Evolutionary conservation across 2,888 invertebrate genomes (phyloP), one percentile per base, ranked within the genome.

Genomic region (Lasioglossum oenotherae): DNA sequence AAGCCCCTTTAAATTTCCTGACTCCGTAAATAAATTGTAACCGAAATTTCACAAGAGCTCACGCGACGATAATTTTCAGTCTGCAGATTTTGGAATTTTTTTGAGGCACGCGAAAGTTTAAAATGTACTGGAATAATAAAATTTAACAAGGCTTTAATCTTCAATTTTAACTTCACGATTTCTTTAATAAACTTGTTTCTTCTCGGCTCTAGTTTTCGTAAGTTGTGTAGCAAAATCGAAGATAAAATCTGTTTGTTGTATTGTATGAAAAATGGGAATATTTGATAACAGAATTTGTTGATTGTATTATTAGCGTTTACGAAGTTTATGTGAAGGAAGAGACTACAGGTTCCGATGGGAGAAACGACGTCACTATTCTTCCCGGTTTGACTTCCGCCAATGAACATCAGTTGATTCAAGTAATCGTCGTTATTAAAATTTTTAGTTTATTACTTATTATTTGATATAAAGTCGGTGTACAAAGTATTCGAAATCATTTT

Each of bases 261-360:
- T 64, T 31, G 16, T 6, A 19, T 46, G 31, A 4, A 19, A 31
- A 31, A 31, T 27, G 27, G 8, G 19, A 67, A 19, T 19, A 67
- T 67, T 67, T 67, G 5, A 67, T 35, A 35, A 67, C 16, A 67
- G 67, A n/a, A 8, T 35, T 16, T 67, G 8, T 67, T 35, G 23
- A 38, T 73, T 49, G 2, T 4, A n/a, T 77, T 71, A 38, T 12
- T 23, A 94, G 94, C 72, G 93, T 94, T 74, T 94, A 94, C 84
- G 94, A 94, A 89, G 94, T 94, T 27, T 94, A 94, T 82, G 93
- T 94, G 75, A 94, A 94, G 82, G 94, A 94, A 69, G 94, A 94
- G 73, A 87, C 75, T 46, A 78, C 85, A 41, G 90, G 83, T 19
- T 74, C 87, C 6, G 91, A 92, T 38, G 87, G 87, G 35, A 88